Conservation (phyloP, 2,113 vertebrate species). For the Ornithorhynchus anatinus region DNA sequence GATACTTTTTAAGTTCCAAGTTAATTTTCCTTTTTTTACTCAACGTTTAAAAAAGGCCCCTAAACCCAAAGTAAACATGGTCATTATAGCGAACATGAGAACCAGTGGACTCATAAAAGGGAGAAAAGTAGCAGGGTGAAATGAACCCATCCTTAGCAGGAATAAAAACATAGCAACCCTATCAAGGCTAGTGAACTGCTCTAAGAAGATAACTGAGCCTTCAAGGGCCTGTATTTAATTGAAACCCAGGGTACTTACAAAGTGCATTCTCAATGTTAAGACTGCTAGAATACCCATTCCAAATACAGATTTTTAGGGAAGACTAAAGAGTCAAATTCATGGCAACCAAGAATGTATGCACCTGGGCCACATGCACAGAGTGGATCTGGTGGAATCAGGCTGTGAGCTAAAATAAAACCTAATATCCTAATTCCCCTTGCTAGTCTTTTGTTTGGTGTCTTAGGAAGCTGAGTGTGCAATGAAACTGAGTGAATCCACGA, state of each 20-base stretch:
- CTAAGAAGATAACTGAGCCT: background rate
- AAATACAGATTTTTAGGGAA: too few species aligned
- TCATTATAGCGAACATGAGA: background rate
- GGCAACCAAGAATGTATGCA: too few species aligned
- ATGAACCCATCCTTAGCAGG: background rate
- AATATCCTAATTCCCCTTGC: too few species aligned
- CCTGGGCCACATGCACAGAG: fast-evolving
- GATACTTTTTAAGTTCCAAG: slow-evolving; percentile 7
- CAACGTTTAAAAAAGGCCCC: background rate
- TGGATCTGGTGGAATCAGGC: background rate
- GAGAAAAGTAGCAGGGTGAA: background rate
- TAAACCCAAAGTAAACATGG: slow-evolving; percentile 3
- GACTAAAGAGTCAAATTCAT: too few species aligned
- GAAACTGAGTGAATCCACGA: too few species aligned
- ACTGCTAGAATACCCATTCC: background rate
- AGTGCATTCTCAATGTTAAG: background rate
- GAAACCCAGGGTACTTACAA: background rate
- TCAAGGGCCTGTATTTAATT: background rate
- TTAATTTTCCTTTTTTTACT: slow-evolving; percentile 22
- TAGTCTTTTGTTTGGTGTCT: too few species aligned
- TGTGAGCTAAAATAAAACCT: too few species aligned
- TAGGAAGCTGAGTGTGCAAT: too few species aligned
- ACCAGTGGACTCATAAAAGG: background rate
- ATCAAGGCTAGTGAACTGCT: background rate
- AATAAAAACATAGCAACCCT: background rate